Conservation (phyloP, 2,113 vertebrate genomes). For the Gasterosteus nipponicus region DNA sequence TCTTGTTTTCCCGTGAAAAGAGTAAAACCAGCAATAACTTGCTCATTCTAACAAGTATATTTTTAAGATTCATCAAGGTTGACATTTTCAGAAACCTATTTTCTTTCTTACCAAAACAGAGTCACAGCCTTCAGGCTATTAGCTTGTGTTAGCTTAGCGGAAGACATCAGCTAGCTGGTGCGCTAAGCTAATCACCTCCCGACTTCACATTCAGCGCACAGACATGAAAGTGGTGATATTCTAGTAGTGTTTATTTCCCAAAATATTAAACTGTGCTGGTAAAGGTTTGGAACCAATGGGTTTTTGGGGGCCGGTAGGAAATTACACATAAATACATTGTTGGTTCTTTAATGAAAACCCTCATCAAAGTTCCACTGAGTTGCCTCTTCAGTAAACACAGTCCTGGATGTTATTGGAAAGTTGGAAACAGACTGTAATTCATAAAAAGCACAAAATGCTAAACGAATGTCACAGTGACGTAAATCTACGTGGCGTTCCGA, state of each 20-base stretch:
- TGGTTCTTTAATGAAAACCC: background rate
- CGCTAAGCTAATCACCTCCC: background rate
- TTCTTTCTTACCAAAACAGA: background rate
- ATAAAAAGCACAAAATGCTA: conserved; percentile 5
- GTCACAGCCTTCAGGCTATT: background rate
- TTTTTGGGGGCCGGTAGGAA: too few species aligned
- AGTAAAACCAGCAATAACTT: background rate
- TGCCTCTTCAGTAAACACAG: background rate
- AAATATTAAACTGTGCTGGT: background rate
- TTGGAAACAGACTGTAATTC: background rate
- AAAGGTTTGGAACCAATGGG: background rate
- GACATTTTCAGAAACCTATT: background rate
- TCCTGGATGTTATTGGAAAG: background rate
- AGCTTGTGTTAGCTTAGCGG: conserved; percentile 8
- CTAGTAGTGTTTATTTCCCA: background rate
- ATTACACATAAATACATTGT: background rate
- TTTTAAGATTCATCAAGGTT: background rate
- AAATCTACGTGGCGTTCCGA: background rate
- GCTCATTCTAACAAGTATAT: background rate
- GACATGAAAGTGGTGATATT: background rate
- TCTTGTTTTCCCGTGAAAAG: background rate
- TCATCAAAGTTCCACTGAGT: background rate
- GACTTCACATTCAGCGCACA: background rate
- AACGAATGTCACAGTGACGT: background rate
- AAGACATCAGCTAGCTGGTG: background rate